Conservation (phyloP, 1,140 invertebrate genomes). For the Drosophila athabasca region DNA sequence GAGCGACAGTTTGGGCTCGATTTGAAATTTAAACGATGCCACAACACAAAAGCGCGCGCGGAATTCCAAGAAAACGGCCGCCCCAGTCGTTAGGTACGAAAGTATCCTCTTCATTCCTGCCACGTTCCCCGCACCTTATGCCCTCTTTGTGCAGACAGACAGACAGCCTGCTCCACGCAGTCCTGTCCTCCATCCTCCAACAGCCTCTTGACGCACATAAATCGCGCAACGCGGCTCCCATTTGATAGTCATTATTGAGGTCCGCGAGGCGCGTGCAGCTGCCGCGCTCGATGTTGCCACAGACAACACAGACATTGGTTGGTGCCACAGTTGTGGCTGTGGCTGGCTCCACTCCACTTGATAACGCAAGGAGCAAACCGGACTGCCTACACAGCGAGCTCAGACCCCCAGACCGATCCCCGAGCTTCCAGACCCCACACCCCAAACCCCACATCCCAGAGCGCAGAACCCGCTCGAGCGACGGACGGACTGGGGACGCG, state of each 20-base stretch:
- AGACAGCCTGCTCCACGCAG: conserved; percentile 5
- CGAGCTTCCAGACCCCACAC: conserved; percentile 12
- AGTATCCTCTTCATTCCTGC: conserved; percentile 11
- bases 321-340: conserved; percentile 4
- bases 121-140: conserved; percentile 4
- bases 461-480: conserved; percentile 42
- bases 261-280: conserved; percentile 70
- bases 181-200: neutral
- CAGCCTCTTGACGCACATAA: conserved; percentile 69
- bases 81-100: conserved; percentile 55
- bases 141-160: conserved; percentile 1
- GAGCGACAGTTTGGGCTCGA: conserved; percentile 76
- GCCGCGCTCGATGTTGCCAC: conserved; percentile 20
- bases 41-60: conserved; percentile 66
- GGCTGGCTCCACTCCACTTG: conserved; percentile 68
- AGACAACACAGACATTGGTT: neutral
- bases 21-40: conserved; percentile 79
- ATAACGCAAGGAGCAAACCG: conserved; percentile 79
- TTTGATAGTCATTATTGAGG: conserved; percentile 77
- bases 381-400: conserved; percentile 66
- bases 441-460: conserved; percentile 2
- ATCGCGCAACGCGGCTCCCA: conserved; percentile 75
- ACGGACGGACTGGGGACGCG: conserved; percentile 13
- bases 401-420: neutral
- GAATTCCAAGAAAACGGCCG: conserved; percentile 76